These are phyloP conservation scores for Stenopsyche tienmushanensis DNA, from an alignment of 1,140 invertebrate genomes.

Conservation along the genomic window DNA sequence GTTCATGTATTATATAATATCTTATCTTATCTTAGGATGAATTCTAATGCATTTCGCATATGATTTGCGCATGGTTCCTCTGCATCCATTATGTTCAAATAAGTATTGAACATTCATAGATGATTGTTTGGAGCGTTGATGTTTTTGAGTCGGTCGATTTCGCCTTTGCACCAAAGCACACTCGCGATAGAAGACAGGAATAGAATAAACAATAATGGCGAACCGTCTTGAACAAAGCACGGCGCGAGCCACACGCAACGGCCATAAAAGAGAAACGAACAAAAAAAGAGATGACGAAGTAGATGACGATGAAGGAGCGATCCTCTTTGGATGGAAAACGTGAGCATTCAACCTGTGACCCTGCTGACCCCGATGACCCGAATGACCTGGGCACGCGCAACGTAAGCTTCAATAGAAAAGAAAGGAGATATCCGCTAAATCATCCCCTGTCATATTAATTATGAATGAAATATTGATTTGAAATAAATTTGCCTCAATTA, in stretches of 20 bases:
- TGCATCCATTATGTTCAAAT: too few species aligned
- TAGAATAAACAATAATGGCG: conserved; percentile 21
- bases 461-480: not conserved
- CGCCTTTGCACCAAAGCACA: not conserved
- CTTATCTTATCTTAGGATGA: too few species aligned
- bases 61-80: too few species aligned
- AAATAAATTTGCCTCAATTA: not conserved
- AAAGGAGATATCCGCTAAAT: not conserved
- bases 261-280: conserved; percentile 11
- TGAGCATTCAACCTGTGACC: conserved; percentile 19
- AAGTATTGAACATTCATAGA: too few species aligned
- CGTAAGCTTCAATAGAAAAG: not conserved
- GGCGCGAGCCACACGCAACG: conserved; percentile 18
- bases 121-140: too few species aligned
- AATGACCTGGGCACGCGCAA: conserved; percentile 17
- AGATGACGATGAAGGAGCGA: not conserved
- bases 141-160: too few species aligned
- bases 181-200: not conserved
- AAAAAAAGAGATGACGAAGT: not conserved
- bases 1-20: too few species aligned
- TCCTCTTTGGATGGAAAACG: not conserved
- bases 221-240: conserved; percentile 1
- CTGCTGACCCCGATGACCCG: conserved; percentile 10
- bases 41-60: too few species aligned
- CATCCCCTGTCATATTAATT: not conserved